phyloP scores from a whole-genome alignment of 2,797 vertebrate species.

The Diplodus sargus region DNA sequence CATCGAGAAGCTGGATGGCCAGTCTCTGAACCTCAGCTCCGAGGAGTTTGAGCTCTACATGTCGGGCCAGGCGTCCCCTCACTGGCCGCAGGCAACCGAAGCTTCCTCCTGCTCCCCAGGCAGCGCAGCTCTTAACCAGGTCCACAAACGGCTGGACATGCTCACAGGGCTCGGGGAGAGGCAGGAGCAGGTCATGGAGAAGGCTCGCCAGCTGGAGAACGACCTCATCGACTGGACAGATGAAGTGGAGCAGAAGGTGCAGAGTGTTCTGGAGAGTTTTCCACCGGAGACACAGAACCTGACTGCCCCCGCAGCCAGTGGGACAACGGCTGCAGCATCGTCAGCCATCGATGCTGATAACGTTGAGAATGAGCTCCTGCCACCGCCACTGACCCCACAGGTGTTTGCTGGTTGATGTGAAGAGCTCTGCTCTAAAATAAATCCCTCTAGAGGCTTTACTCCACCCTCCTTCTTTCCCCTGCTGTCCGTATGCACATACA shows the following conservation, averaged over 20 bases:
- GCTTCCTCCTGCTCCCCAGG: conserved; percentile 75
- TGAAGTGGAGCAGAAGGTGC: conserved; percentile 91
- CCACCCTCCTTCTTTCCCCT: conserved; percentile 13
- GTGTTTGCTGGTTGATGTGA: conserved; percentile 90
- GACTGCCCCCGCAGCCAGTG: conserved; percentile 55
- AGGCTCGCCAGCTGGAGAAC: conserved; percentile 90
- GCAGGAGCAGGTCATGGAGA: conserved; percentile 89
- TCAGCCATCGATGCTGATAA: conserved; percentile 84
- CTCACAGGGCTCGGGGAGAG: conserved; percentile 89
- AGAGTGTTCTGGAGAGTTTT: conserved; percentile 90
- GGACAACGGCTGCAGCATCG: conserved; percentile 46
- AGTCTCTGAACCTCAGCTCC: conserved; percentile 93
- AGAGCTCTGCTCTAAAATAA: not conserved
- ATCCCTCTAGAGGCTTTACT: conserved; percentile 38
- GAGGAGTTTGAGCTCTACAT: conserved; percentile 97
- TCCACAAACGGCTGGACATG: conserved; percentile 89
- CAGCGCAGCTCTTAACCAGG: conserved; percentile 82
- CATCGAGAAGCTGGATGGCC: conserved; percentile 97
- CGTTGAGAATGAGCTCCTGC: conserved; percentile 93
- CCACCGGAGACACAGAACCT: conserved; percentile 85
- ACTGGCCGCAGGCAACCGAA: conserved; percentile 80
- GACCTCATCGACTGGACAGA: conserved; percentile 98
- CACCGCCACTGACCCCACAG: conserved; percentile 94
- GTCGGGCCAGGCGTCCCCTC: conserved; percentile 90
- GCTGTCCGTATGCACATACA: conserved; percentile 48